Base-by-base conservation (phyloP, 1,140 invertebrate genomes). In the Calephelis virginiensis region DNA sequence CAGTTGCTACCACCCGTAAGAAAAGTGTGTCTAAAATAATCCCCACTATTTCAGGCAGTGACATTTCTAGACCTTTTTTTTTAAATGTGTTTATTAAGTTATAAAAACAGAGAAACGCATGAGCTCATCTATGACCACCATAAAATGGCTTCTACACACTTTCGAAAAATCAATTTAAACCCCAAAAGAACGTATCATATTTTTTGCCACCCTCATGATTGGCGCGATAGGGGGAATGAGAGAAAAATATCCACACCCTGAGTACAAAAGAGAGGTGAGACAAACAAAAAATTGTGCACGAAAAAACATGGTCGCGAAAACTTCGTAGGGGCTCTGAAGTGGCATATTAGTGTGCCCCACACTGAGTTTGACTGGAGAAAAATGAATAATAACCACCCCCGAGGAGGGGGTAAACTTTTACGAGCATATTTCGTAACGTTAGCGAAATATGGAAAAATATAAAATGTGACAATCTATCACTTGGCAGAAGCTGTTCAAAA, bases 281-380 rank as follows among this genome's bases (percentile, higher is more conserved):
- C 75, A 86, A 89, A 86, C 81, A 86, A 86, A 83, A 89, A 85
- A 72, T 83, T 78, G 72, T 80, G 69, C 74, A 78, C 76, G 78
- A 83, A 87, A 88, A 89, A 89, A 86, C 86, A 89, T 87, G 85
- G 84, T 86, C 74, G 82, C 81, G 79, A 83, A 89, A 83, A 77
- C 61, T 73, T 74, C 80, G 81, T 85, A 82, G 83, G 85, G 86
- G 85, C 80, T 78, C 69, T 84, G 81, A 79, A 86, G 84, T 82
- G 82, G 80, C 78, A 86, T 80, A 89, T 87, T 89, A 86, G 83
- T 80, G 77, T 69, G 70, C 78, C 77, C 79, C 80, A 78, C 74
- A 77, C 78, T 83, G 83, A 73, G 70, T 83, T 82, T 78, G 77
- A 82, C 76, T 81, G 74, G 78, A 82, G 78, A 83, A 85, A 88